phyloP scores from a whole-genome alignment of 2,888 invertebrate genomes.

The Pseudococcus jackbeardsleyi region DNA sequence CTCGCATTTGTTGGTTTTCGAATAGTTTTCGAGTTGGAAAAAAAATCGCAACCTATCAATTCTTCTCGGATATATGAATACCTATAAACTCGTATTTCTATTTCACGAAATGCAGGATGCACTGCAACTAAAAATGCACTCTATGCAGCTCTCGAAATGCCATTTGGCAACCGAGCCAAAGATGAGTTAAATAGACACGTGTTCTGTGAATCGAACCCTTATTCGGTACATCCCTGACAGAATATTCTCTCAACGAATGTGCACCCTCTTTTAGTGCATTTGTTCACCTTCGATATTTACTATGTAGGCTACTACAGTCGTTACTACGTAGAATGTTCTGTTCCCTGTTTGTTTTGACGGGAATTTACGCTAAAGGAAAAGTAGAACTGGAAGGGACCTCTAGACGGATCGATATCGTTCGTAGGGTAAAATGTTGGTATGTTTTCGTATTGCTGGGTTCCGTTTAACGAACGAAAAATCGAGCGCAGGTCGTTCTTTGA shows the following conservation, averaged over 20 bases:
- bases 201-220: conserved; percentile 61
- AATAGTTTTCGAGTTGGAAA: background rate
- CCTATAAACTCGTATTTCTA: no score
- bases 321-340: conserved; percentile 53
- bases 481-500: conserved; percentile 13
- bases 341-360: conserved; percentile 62
- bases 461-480: background rate
- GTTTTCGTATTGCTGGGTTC: background rate
- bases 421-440: conserved; percentile 49
- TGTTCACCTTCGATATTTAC: conserved; percentile 60
- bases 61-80: no score
- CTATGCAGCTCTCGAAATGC: background rate
- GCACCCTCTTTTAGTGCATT: conserved; percentile 56
- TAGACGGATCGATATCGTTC: conserved; percentile 58
- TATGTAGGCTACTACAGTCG: conserved; percentile 60
- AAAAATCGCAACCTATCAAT: background rate
- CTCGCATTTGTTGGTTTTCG: background rate
- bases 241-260: conserved; percentile 26
- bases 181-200: conserved; percentile 53
- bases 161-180: conserved; percentile 39
- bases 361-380: conserved; percentile 60
- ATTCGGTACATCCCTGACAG: conserved; percentile 50
- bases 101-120: background rate
- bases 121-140: background rate
- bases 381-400: conserved; percentile 62